A percentile compares a stretch with the other conserved stretches of the same genome.
These are phyloP conservation scores for Xenotilapia caudafasciata DNA, from an alignment of 2,113 vertebrate species.

Conservation along the genomic window DNA sequence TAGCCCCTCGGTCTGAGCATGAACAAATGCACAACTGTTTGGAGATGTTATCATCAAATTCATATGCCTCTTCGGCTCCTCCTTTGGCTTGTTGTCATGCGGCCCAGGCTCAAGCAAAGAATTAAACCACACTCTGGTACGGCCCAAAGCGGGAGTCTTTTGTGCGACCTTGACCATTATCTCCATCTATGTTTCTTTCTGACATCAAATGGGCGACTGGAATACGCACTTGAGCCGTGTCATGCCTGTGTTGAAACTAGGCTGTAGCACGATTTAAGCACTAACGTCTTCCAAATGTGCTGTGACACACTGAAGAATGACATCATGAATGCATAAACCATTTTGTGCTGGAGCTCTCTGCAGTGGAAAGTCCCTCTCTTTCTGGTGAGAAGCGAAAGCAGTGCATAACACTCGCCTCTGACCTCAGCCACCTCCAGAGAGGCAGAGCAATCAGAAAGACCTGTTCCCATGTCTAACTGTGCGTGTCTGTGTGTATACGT, in stretches of 20 bases:
- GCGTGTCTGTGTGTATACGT: background rate
- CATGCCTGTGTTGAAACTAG: constrained; percentile 10
- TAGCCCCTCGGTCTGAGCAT: constrained; percentile 35
- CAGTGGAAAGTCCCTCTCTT: constrained; percentile 62
- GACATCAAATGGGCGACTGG: background rate
- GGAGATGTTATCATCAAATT: constrained; percentile 54
- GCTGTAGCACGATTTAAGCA: background rate
- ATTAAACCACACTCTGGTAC: background rate
- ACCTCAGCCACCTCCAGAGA: constrained; percentile 40
- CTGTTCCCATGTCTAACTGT: constrained; percentile 38
- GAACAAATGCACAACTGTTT: constrained; percentile 54
- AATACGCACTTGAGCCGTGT: constrained; percentile 1
- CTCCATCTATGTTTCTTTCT: background rate
- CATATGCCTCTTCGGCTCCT: constrained; percentile 1
- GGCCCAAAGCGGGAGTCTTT: background rate
- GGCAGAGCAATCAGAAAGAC: constrained; percentile 22
- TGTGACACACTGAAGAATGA: constrained; percentile 48
- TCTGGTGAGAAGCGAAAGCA: constrained; percentile 20
- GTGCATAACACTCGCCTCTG: constrained; percentile 2
- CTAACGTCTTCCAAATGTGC: constrained; percentile 67
- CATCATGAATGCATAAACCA: constrained; percentile 55
- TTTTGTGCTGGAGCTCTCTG: constrained; percentile 20
- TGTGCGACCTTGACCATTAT: background rate
- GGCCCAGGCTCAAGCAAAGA: background rate
- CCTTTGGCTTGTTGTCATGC: constrained; percentile 20